phyloP scores from a whole-genome alignment of 2,113 vertebrate genomes.

The Holacanthus passer region DNA sequence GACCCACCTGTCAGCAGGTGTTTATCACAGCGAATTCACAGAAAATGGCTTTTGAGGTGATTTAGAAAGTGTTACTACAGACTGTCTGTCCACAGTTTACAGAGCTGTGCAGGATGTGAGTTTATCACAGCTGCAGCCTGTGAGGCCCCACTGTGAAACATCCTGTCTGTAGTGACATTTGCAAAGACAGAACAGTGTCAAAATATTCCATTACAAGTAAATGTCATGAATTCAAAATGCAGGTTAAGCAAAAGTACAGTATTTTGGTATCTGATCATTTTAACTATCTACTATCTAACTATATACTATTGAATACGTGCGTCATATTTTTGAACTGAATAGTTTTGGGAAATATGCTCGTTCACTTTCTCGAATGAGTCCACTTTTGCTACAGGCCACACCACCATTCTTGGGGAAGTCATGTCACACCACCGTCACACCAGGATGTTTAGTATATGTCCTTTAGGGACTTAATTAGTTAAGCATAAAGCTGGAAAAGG shows the following conservation, averaged over 20 bases:
- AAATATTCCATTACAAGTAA: not conserved
- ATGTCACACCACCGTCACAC: no score
- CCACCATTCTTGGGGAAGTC: no score
- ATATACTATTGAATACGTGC: no score
- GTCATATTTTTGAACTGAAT: not conserved
- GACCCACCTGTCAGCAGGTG: not conserved
- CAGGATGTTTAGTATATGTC: no score
- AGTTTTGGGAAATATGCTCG: not conserved
- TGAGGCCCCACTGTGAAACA: not conserved
- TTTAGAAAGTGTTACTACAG: slow-evolving; percentile 5
- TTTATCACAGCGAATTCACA: not conserved
- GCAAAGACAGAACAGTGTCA: not conserved
- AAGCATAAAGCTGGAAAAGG: no score
- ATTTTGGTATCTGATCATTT: no score
- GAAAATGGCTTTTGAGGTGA: slow-evolving; percentile 12
- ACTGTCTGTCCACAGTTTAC: not conserved
- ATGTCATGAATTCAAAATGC: not conserved
- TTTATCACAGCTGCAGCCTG: not conserved
- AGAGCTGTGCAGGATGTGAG: not conserved
- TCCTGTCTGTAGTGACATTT: not conserved
- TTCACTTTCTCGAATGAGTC: no score
- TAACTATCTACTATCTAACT: no score
- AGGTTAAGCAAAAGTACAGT: no score
- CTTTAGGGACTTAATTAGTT: no score
- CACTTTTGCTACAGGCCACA: no score